Conservation (phyloP, 2,888 invertebrate species). For the Tipula lateralis region DNA sequence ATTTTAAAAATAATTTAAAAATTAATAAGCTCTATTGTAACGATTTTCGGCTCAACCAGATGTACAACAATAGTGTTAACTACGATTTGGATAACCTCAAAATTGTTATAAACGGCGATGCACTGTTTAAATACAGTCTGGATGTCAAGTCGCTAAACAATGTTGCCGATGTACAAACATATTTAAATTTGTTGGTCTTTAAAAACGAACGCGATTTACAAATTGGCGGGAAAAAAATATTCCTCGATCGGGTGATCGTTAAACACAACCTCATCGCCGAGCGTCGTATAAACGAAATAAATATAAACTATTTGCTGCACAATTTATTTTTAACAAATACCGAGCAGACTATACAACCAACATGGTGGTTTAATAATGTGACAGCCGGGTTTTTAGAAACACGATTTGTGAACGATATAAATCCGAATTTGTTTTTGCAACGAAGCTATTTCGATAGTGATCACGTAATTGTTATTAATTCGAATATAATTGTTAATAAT, state of each 20-base stretch:
- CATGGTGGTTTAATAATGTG: neutral
- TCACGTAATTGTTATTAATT: neutral
- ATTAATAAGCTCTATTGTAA: neutral
- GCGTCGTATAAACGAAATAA: neutral
- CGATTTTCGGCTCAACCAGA: neutral
- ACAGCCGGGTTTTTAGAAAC: neutral
- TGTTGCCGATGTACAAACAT: neutral
- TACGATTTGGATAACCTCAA: neutral
- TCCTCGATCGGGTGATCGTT: neutral
- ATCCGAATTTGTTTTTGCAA: neutral
- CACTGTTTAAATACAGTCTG: neutral
- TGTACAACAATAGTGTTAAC: neutral
- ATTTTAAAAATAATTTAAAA: conserved; percentile 1
- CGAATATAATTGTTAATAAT: neutral
- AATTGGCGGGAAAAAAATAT: neutral
- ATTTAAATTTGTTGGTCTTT: neutral
- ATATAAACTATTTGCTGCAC: neutral
- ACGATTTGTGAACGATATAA: neutral
- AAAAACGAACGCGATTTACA: neutral
- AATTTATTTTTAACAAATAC: neutral
- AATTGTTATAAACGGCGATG: neutral
- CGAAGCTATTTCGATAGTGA: neutral
- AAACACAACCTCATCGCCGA: neutral
- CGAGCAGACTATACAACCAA: neutral
- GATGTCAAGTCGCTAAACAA: neutral